phyloP scores from a whole-genome alignment of 2,113 vertebrate genomes.

The Macroglossus sobrinus region DNA sequence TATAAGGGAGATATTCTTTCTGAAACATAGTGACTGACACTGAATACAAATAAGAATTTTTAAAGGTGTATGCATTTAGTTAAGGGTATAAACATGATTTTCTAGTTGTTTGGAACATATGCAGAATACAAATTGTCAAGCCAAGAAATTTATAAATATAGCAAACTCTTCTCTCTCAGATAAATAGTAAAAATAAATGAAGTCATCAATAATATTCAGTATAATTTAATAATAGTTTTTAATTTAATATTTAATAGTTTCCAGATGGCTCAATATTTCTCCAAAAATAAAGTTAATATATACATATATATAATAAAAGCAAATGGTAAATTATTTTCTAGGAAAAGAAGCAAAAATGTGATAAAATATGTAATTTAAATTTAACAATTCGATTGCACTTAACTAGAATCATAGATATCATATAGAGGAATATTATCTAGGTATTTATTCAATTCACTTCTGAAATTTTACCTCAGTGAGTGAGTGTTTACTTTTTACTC shows the following conservation, averaged over 20 bases:
- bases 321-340: conserved; percentile 20
- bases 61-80: conserved; percentile 19
- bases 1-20: background rate
- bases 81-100: conserved; percentile 36
- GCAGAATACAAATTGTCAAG: conserved; percentile 42
- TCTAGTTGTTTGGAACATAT: background rate
- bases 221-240: conserved; percentile 60
- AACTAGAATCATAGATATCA: background rate
- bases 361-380: conserved; percentile 9
- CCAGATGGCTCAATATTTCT: conserved; percentile 48
- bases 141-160: conserved; percentile 30
- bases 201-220: conserved; percentile 47
- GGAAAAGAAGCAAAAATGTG: conserved; percentile 12
- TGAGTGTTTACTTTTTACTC: background rate
- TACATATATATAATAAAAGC: conserved; percentile 22
- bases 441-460: background rate
- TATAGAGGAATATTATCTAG: background rate
- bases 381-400: background rate
- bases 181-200: conserved; percentile 64
- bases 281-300: conserved; percentile 35
- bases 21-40: conserved; percentile 15
- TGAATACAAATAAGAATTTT: background rate
- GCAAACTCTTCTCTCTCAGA: conserved; percentile 30
- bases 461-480: background rate
- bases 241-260: conserved; percentile 49